Percentiles rank a stretch among this genome's conserved stretches.
Conservation (phyloP, 1,140 invertebrate species). For the Lordiphosa stackelbergi region DNA sequence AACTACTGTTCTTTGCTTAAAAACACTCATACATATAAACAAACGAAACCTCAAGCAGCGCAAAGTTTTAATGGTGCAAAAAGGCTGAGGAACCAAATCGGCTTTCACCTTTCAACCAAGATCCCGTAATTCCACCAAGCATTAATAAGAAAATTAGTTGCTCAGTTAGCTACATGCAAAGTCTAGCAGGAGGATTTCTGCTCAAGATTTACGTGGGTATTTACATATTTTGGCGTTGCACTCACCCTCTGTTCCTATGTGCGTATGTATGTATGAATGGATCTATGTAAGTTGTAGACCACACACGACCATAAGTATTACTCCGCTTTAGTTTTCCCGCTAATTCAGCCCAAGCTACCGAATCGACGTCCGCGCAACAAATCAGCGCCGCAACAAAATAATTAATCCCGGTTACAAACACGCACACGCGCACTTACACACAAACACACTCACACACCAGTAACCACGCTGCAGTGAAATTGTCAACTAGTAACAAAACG, state of each 20-base stretch:
- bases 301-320: conserved; percentile 4
- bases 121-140: too few species aligned
- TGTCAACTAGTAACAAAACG: too few species aligned
- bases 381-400: conserved; percentile 23
- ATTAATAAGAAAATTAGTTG: too few species aligned
- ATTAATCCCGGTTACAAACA: conserved; percentile 25
- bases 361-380: conserved; percentile 11
- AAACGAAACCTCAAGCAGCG: too few species aligned
- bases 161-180: too few species aligned
- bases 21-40: too few species aligned
- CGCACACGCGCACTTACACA: conserved; percentile 20
- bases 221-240: neutral
- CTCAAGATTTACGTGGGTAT: conserved; percentile 1
- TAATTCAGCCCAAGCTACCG: conserved; percentile 12
- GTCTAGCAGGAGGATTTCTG: neutral
- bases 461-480: too few species aligned
- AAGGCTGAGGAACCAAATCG: too few species aligned
- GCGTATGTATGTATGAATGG: neutral
- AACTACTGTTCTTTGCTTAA: too few species aligned
- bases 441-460: conserved; percentile 2
- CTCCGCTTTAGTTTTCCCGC: conserved; percentile 11
- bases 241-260: conserved; percentile 5
- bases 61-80: too few species aligned
- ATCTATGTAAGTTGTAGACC: conserved; percentile 1
- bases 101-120: too few species aligned